Evolutionary conservation across 2,113 vertebrate genomes (phyloP).

Genomic region (Calyptomena viridis): DNA sequence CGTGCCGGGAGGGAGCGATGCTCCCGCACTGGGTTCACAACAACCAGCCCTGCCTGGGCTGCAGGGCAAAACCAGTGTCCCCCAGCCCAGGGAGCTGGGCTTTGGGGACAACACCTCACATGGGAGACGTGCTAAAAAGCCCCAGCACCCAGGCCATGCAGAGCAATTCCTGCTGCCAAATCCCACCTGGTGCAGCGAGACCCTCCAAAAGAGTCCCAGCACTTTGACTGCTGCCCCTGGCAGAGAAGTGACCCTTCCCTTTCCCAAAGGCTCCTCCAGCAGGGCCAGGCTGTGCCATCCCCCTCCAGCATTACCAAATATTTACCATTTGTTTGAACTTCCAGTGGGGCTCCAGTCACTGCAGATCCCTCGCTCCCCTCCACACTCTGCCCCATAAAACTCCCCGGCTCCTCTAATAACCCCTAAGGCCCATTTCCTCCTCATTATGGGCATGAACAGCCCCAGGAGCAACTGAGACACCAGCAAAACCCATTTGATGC

Average conservation of each 20-base stretch:
- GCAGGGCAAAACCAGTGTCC: neutral
- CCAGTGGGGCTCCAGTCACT: neutral
- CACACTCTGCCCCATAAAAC: neutral
- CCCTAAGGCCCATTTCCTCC: neutral
- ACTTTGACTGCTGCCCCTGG: neutral
- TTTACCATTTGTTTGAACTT: neutral
- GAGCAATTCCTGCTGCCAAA: neutral
- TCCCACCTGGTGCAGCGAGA: neutral
- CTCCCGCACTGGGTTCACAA: neutral
- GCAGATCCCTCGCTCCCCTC: neutral
- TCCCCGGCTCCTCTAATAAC: neutral
- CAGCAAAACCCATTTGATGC: neutral
- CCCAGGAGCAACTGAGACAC: neutral
- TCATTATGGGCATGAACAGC: neutral
- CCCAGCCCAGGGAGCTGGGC: neutral
- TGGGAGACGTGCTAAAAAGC: neutral
- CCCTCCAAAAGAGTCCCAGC: neutral
- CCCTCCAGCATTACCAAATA: neutral
- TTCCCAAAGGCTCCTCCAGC: neutral
- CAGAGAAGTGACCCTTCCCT: neutral
- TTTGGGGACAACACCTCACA: neutral
- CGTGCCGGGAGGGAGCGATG: neutral
- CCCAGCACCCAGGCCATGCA: fast-evolving
- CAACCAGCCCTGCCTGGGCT: neutral
- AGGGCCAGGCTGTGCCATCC: neutral